Conservation (phyloP, 2,888 invertebrate genomes). For the Laspeyria flexula region DNA sequence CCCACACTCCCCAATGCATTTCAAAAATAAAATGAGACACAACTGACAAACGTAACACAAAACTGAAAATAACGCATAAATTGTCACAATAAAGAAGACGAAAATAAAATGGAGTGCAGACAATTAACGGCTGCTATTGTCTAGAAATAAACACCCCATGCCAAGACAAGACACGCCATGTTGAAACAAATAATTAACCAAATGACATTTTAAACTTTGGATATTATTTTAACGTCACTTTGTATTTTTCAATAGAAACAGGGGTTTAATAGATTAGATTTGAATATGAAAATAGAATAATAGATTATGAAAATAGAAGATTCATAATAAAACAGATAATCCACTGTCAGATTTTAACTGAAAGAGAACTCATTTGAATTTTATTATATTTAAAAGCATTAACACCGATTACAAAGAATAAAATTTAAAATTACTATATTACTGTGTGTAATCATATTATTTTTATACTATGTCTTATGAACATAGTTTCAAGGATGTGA, state of each 20-base stretch:
- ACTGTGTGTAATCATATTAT: too few species aligned
- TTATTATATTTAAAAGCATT: too few species aligned
- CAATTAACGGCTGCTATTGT: slow-evolving; percentile 64
- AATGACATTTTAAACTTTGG: slow-evolving; percentile 30
- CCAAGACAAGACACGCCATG: slow-evolving; percentile 39
- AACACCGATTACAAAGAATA: too few species aligned
- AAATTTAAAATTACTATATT: too few species aligned
- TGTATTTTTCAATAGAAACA: not conserved
- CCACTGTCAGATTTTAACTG: too few species aligned
- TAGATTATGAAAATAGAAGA: too few species aligned
- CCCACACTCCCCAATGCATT: slow-evolving; percentile 6
- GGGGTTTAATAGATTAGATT: too few species aligned
- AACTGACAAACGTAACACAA: slow-evolving; percentile 42
- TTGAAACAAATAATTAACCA: slow-evolving; percentile 45
- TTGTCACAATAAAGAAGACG: slow-evolving; percentile 47
- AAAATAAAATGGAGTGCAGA: slow-evolving; percentile 55
- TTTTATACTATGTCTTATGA: too few species aligned
- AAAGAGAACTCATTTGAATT: too few species aligned
- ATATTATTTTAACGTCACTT: not conserved
- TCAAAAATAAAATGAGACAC: slow-evolving; percentile 29
- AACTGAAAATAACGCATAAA: slow-evolving; percentile 41
- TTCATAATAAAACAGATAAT: too few species aligned
- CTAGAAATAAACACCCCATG: slow-evolving; percentile 53
- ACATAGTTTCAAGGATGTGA: too few species aligned
- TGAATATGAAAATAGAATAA: too few species aligned